These are phyloP conservation scores for Speoplatyrhinus poulsoni DNA, from an alignment of 2,113 vertebrate genomes.

Conservation along the genomic window DNA sequence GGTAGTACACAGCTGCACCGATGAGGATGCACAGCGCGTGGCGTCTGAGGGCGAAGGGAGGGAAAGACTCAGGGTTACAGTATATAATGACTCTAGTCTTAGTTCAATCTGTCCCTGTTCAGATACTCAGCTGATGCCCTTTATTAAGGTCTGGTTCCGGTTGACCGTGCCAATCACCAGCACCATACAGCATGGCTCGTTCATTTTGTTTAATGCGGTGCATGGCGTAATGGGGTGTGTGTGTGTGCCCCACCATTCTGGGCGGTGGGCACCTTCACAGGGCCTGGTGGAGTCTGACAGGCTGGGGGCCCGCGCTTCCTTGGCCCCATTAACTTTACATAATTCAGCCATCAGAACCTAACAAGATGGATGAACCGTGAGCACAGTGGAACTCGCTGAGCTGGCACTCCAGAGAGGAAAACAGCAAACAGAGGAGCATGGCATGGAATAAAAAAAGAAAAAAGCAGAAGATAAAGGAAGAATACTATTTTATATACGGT, in stretches of 20 bases:
- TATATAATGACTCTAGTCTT: neutral
- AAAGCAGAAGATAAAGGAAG: neutral
- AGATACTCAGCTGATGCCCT: too few species aligned
- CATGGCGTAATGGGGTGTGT: too few species aligned
- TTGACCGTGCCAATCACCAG: too few species aligned
- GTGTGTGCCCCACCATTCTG: too few species aligned
- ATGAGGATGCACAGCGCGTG: constrained; percentile 80
- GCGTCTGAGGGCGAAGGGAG: constrained; percentile 70
- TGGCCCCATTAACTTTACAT: constrained; percentile 63
- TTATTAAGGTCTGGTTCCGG: too few species aligned
- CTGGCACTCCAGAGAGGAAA: constrained; percentile 9
- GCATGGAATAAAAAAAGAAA: neutral
- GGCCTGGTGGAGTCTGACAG: constrained; percentile 28
- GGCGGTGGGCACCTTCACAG: constrained; percentile 17
- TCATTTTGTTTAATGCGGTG: too few species aligned
- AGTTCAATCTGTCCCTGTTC: too few species aligned
- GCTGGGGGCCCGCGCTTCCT: constrained; percentile 34
- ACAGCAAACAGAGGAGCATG: constrained; percentile 4
- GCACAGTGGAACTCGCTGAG: constrained; percentile 2
- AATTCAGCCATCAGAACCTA: constrained; percentile 57
- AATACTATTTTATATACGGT: neutral
- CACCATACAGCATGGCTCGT: too few species aligned
- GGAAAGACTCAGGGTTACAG: neutral
- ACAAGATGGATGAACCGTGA: constrained; percentile 41
- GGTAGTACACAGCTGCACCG: constrained; percentile 74